These are phyloP conservation scores for Hydrozoanthus gracilis DNA, from an alignment of 92 coral and sea anemone species.

Conservation along the genomic window DNA sequence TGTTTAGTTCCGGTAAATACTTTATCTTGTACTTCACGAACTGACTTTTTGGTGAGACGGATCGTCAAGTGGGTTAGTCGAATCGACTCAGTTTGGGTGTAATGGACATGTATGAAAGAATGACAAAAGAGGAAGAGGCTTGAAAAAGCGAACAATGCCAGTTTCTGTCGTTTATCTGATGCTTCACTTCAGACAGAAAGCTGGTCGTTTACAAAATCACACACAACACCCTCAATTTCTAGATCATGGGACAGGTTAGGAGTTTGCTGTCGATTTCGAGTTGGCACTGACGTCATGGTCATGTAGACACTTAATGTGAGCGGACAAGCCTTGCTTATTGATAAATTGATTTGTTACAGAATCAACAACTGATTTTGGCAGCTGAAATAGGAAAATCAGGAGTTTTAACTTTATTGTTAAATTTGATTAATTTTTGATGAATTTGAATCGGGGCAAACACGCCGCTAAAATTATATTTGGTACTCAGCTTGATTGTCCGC, in stretches of 20 bases:
- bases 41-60: no score
- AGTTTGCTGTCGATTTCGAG: conserved; percentile 31
- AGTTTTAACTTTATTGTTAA: conserved; percentile 27
- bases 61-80: no score
- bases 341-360: conserved; percentile 39
- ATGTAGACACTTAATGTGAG: conserved; percentile 34
- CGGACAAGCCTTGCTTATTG: conserved; percentile 41
- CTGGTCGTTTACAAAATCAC: conserved; percentile 8
- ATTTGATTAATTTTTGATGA: no score
- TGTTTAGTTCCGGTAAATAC: no score
- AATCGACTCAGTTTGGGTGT: no score
- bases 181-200: conserved; percentile 13
- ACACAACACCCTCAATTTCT: conserved; percentile 9
- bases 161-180: conserved; percentile 11
- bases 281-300: conserved; percentile 35
- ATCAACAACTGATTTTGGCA: conserved; percentile 44
- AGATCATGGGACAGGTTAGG: background rate
- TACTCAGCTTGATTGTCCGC: conserved; percentile 31
- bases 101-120: no score
- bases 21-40: no score
- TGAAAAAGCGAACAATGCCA: no score
- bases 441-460: conserved; percentile 40
- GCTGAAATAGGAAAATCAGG: conserved; percentile 36
- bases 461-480: conserved; percentile 20
- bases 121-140: no score